Evolutionary conservation across 1,140 invertebrate species (phyloP), one percentile per base, ranked within the genome.

Genomic region (Popillia japonica): DNA sequence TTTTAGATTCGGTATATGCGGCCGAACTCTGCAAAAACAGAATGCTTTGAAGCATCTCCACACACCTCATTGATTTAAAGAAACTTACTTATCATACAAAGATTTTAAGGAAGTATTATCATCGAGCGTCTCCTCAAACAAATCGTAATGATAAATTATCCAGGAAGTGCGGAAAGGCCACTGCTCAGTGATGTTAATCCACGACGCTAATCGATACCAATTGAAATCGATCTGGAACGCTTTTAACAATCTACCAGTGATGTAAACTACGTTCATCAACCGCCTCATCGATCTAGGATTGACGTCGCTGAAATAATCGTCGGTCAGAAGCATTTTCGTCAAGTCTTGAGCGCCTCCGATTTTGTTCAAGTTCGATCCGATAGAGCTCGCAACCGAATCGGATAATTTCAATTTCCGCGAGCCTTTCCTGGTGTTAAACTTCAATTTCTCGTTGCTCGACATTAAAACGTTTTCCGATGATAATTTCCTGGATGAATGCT

Each of bases 171-270:
- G 90, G 86, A 98, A 97, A 0, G 98, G 98, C 98, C 98, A 99
- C 87, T 99, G 98, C 87, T 99, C 98, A 0, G 97, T 98, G 41
- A 99, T 93, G 87, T 99, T 99, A 72, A 99, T 95, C 98, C 98
- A 99, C 75, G 95, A 96, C 74, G 96, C 96, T 80, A 99, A 89
- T 81, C 97, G 94, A 87, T 98, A 97, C 98, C 98, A 99, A 87
- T 97, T 98, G 87, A 99, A 99, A 86, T 99, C 98, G 80, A 99
- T 96, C 88, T 98, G 96, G 90, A 99, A 99, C 83, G 98, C 96
- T 90, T 99, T 97, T 79, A 99, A 88, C 78, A 99, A 90, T 61
- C 98, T 93, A 77, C 97, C 97, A 94, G 80, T 40, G 79, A 75
- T 79, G 83, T 98, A 98, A 61, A 99, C 94, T 79, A 99, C 98